phyloP scores from a whole-genome alignment of 1,140 invertebrate genomes.

The Philaenus spumarius region DNA sequence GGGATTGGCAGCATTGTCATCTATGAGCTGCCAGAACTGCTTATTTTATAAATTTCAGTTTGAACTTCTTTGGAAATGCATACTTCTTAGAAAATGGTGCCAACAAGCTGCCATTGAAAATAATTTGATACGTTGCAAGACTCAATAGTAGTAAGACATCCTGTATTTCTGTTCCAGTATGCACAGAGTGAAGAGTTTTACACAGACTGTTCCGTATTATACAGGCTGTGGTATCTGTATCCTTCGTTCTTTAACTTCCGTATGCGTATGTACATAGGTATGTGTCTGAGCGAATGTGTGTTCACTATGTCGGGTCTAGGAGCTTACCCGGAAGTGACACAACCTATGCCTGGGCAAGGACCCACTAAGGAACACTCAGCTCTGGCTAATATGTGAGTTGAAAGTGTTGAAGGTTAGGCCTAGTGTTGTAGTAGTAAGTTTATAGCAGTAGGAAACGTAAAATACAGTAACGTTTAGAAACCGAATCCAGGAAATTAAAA shows the following conservation, averaged over 20 bases:
- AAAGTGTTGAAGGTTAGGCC: too few relatives aligned
- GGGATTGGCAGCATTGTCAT: too few relatives aligned
- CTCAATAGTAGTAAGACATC: too few relatives aligned
- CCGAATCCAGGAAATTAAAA: too few relatives aligned
- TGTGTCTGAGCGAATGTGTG: conserved; percentile 85
- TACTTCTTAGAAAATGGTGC: too few relatives aligned
- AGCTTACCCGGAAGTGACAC: conserved; percentile 69
- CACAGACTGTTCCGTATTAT: conserved; percentile 56
- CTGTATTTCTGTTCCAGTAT: conserved; percentile 58
- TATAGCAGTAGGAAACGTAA: not conserved
- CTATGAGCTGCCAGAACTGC: too few relatives aligned
- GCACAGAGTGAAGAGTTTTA: conserved; percentile 59
- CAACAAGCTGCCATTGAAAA: too few relatives aligned
- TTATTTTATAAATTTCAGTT: too few relatives aligned
- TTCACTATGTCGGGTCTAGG: conserved; percentile 86
- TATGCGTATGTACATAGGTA: conserved; percentile 82
- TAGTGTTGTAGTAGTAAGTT: not conserved
- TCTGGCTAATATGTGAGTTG: conserved; percentile 21
- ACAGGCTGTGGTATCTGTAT: conserved; percentile 77
- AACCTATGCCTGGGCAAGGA: conserved; percentile 70
- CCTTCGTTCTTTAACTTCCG: conserved; percentile 83
- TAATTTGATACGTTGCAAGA: too few relatives aligned
- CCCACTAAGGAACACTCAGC: conserved; percentile 43
- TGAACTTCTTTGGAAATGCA: too few relatives aligned
- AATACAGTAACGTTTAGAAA: too few relatives aligned